Percentiles rank a stretch among this genome's conserved stretches.
These are phyloP conservation scores for Folsomia candida DNA, from an alignment of 2,888 invertebrate genomes.

Conservation along the genomic window DNA sequence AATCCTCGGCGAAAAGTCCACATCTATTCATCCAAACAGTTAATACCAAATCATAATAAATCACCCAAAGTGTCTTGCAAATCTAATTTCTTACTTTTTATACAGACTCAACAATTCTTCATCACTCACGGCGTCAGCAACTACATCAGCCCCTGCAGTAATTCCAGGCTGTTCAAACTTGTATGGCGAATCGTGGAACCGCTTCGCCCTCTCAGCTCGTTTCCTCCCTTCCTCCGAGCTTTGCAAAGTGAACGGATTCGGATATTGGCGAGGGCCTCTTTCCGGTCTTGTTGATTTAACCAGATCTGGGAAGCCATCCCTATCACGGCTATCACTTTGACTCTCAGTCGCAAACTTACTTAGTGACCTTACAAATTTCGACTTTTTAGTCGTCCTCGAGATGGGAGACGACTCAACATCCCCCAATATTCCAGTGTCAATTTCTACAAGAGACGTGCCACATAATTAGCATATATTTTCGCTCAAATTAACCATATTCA, in stretches of 20 bases:
- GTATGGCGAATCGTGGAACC: slow-evolving; percentile 14
- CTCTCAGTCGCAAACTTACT: background rate
- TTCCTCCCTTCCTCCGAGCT: slow-evolving; percentile 30
- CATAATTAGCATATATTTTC: background rate
- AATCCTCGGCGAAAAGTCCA: slow-evolving; percentile 42
- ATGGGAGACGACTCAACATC: background rate
- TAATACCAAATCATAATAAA: background rate
- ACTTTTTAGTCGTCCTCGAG: background rate
- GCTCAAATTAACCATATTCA: background rate
- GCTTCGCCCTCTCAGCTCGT: slow-evolving; percentile 40
- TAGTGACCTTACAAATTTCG: background rate
- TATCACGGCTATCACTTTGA: background rate
- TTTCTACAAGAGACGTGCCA: background rate
- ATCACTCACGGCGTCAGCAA: slow-evolving; percentile 15
- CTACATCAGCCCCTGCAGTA: background rate
- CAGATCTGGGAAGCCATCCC: background rate
- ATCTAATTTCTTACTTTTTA: slow-evolving; percentile 18
- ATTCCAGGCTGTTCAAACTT: slow-evolving; percentile 5
- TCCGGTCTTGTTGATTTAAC: too few relatives aligned
- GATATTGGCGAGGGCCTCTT: slow-evolving; percentile 32
- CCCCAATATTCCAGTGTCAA: background rate
- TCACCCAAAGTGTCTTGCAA: background rate
- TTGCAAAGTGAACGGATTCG: slow-evolving; percentile 39
- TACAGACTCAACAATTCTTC: slow-evolving; percentile 34
- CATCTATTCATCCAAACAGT: slow-evolving; percentile 22